Percentiles rank a stretch among this genome's conserved stretches.
Evolutionary conservation across 2,797 vertebrate species (phyloP).

Genomic region (Naso thynnoides): DNA sequence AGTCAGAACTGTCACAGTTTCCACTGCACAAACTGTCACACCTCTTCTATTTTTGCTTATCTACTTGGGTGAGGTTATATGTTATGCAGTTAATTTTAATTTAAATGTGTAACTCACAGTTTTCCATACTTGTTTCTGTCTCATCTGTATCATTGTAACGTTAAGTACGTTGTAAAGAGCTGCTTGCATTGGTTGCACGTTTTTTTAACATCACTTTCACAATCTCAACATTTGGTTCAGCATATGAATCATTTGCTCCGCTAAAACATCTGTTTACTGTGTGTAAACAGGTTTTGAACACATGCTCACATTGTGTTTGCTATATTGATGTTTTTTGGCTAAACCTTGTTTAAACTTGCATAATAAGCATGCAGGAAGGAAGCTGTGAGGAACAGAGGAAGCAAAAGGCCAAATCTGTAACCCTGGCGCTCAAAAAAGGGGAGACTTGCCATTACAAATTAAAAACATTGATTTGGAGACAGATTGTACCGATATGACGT

Average conservation of each 20-base stretch:
- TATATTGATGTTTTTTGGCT: constrained; percentile 25
- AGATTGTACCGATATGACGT: neutral
- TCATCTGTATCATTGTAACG: neutral
- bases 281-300: neutral
- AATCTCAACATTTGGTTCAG: neutral
- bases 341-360: constrained; percentile 57
- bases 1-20: neutral
- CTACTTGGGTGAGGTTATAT: too few relatives aligned
- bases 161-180: neutral
- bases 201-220: neutral
- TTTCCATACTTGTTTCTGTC: neutral
- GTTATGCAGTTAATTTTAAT: too few relatives aligned
- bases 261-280: neutral
- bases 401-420: constrained; percentile 62
- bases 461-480: constrained; percentile 34
- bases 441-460: constrained; percentile 5
- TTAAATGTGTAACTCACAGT: too few relatives aligned
- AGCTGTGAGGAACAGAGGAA: constrained; percentile 67
- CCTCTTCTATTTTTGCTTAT: neutral
- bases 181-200: neutral
- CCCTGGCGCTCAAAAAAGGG: constrained; percentile 42
- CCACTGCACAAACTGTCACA: constrained; percentile 2
- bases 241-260: neutral
- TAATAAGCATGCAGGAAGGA: constrained; percentile 76
- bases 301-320: neutral